Conservation (phyloP, 2,113 vertebrate species). For the Myanophis thanlyinensis region DNA sequence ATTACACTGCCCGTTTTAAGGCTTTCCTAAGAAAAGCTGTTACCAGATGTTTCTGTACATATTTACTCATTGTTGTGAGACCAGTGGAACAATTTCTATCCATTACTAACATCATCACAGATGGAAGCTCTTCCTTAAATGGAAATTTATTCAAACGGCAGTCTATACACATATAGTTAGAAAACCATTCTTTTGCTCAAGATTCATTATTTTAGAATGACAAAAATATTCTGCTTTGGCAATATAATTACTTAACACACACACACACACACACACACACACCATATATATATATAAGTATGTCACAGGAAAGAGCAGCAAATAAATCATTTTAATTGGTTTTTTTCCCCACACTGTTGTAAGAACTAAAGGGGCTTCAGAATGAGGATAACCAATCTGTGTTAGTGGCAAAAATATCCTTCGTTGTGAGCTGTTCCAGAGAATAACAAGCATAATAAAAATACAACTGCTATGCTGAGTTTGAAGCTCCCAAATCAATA, state of each 20-base stretch:
- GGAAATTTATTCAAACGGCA: background rate
- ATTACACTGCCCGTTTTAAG: background rate
- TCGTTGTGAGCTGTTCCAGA: background rate
- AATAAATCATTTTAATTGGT: background rate
- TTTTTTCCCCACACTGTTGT: background rate
- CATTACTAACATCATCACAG: background rate
- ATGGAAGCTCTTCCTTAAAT: slow-evolving; percentile 11
- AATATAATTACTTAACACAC: slow-evolving; percentile 3
- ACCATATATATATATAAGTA: background rate
- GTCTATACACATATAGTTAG: slow-evolving; percentile 8
- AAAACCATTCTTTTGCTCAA: background rate
- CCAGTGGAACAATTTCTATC: slow-evolving; percentile 21
- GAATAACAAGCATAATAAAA: background rate
- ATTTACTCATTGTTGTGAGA: slow-evolving; percentile 12
- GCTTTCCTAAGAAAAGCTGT: slow-evolving; percentile 38
- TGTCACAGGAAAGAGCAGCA: background rate
- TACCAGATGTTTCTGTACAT: slow-evolving; percentile 37
- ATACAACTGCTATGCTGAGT: background rate
- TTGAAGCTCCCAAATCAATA: background rate
- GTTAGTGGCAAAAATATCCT: background rate
- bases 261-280: background rate
- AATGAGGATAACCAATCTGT: background rate
- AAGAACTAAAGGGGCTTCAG: background rate
- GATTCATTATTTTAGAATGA: background rate
- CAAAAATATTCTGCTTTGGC: background rate